phyloP scores from a whole-genome alignment of 2,113 vertebrate species.

The Cebus imitator region DNA sequence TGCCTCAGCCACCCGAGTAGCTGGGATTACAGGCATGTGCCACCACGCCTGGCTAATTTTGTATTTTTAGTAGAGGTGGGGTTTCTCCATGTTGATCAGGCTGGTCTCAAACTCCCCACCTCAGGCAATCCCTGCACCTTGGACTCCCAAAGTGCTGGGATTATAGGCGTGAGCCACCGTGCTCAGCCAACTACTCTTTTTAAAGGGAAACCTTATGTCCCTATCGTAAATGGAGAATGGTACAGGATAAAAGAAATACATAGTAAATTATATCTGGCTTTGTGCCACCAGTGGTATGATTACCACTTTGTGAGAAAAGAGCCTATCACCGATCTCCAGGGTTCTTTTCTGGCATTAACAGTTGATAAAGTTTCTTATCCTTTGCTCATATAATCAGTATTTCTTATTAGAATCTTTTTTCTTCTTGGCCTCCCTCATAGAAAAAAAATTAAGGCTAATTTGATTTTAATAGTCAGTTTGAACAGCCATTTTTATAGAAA shows the following conservation, averaged over 20 bases:
- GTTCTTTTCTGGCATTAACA: not conserved
- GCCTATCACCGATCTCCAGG: not conserved
- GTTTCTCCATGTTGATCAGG: too few relatives aligned
- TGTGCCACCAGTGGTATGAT: not conserved
- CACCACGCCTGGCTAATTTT: too few relatives aligned
- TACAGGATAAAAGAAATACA: not conserved
- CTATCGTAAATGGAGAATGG: not conserved
- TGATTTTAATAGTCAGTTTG: not conserved
- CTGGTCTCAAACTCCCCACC: too few relatives aligned
- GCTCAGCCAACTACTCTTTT: not conserved
- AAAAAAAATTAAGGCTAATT: not conserved
- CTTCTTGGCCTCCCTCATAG: not conserved
- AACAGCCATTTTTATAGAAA: constrained; percentile 7
- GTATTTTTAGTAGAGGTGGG: too few relatives aligned
- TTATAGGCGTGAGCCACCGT: too few relatives aligned
- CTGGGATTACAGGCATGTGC: too few relatives aligned
- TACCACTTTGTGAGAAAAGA: not conserved
- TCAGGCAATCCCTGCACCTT: too few relatives aligned
- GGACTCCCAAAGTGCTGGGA: too few relatives aligned
- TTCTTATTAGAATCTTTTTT: not conserved
- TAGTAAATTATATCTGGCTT: not conserved
- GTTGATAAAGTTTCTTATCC: not conserved
- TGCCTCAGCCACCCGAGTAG: too few relatives aligned
- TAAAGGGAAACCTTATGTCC: not conserved
- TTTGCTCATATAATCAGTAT: not conserved